Base-by-base conservation (phyloP, 2,888 invertebrate species). In the Dolomedes plantarius region DNA sequence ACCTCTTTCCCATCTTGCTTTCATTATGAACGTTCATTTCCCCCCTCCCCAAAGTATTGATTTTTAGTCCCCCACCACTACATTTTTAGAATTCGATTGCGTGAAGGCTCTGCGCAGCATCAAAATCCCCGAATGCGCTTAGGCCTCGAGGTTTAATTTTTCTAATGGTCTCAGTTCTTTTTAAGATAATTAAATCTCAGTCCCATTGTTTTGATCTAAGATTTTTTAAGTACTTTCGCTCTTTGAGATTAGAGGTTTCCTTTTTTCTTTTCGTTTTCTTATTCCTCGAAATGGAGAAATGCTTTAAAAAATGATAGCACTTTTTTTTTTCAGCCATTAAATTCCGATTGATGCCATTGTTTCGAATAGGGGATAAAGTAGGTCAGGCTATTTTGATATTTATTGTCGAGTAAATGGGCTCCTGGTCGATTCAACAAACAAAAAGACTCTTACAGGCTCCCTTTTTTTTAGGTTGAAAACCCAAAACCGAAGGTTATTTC, bases 151-250 rank as follows among this genome's bases (percentile, higher is more conserved):
- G 73, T 83, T 83, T 83, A 83, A 83, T 83, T 83, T 67, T 83
- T 83, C 76, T 83, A 83, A 83, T 83, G 83, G 77, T 69, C 19
- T 50, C 31, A 32, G 36, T 76, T 68, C 77, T 77, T 83, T 77
- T 83, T 27, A 39, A 73, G 46, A 77, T 83, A 77, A 77, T 77
- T 77, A 83, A 77, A 83, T 77, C 56, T 13, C 69, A 50, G 69
- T 64, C 28, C 75, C 46, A 64, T 76, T 82, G 75, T 72, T 76
- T 71, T 39, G n/a, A 19, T 76, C 76, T 39, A 68, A 62, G 16
- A n/a, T 46, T 69, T 29, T 19, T 68, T 36, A 67, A 80, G 79
- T 27, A 32, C 72, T 72, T 46, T 2, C 46, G 11, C 50, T 23
- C 9, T 36, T 9, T 32, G 19, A 32, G 7, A 27, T n/a, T 50